phyloP scores from a whole-genome alignment of 2,113 vertebrate genomes.

The Tauraco erythrolophus region DNA sequence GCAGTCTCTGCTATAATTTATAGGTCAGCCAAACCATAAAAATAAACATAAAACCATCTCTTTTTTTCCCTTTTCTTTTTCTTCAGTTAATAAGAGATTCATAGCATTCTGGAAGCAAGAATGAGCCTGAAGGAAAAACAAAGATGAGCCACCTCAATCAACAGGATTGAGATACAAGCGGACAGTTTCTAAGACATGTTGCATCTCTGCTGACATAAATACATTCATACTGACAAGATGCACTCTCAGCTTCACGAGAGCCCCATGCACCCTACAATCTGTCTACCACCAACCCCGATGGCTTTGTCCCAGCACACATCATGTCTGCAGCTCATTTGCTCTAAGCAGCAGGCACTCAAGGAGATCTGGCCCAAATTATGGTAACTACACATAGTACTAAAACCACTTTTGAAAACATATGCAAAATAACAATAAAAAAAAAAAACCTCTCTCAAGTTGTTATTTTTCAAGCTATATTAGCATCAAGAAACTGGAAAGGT shows the following conservation, averaged over 20 bases:
- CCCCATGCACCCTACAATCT: neutral
- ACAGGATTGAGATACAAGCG: neutral
- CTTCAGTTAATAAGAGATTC: neutral
- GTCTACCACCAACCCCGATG: neutral
- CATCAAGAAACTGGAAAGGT: neutral
- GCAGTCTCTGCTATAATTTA: neutral
- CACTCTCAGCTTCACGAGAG: neutral
- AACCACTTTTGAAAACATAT: neutral
- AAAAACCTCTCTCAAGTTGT: neutral
- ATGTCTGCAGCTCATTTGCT: neutral
- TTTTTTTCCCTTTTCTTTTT: neutral
- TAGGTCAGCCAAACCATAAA: neutral
- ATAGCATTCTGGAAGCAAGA: neutral
- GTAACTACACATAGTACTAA: neutral
- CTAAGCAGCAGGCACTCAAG: neutral
- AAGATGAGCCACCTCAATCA: neutral
- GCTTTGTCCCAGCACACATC: neutral
- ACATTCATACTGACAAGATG: neutral
- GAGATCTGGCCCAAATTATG: neutral
- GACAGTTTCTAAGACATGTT: neutral
- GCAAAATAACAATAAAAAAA: neutral
- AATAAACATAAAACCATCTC: neutral
- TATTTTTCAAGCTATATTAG: neutral
- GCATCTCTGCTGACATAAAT: neutral
- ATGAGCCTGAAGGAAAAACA: neutral